Evolutionary conservation across 2,113 vertebrate genomes (phyloP).

Genomic region (Nibea albiflora): DNA sequence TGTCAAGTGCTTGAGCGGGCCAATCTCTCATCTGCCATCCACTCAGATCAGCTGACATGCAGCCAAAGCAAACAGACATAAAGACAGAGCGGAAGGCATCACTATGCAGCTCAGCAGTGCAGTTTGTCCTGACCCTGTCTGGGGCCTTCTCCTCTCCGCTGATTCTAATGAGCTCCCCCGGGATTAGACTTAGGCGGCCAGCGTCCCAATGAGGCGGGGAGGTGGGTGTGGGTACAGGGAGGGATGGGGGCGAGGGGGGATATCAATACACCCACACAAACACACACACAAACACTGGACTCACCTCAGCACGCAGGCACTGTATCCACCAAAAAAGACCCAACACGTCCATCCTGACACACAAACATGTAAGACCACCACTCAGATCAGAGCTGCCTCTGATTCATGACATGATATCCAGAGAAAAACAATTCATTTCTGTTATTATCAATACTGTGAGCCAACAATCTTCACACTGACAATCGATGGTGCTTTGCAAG

Average conservation of each 20-base stretch:
- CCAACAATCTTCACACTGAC: background rate
- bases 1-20: conserved; percentile 69
- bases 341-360: background rate
- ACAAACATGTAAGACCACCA: background rate
- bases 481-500: background rate
- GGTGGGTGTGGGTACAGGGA: background rate
- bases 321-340: background rate
- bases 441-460: background rate
- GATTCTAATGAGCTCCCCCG: conserved; percentile 84
- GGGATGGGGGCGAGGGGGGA: background rate
- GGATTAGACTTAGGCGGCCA: conserved; percentile 63
- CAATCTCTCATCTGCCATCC: conserved; percentile 75
- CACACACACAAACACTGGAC: conserved; percentile 43
- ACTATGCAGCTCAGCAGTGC: conserved; percentile 78
- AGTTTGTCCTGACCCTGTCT: conserved; percentile 81
- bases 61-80: conserved; percentile 65
- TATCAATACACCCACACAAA: conserved; percentile 48
- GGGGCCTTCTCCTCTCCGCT: conserved; percentile 70
- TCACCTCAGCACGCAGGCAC: conserved; percentile 15
- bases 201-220: conserved; percentile 66
- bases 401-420: background rate
- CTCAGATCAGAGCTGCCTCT: background rate
- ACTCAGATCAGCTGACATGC: conserved; percentile 56
- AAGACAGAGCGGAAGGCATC: conserved; percentile 77
- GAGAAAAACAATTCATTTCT: background rate